These are phyloP conservation scores for Parus major DNA, from an alignment of 2,113 vertebrate species.

Conservation along the genomic window DNA sequence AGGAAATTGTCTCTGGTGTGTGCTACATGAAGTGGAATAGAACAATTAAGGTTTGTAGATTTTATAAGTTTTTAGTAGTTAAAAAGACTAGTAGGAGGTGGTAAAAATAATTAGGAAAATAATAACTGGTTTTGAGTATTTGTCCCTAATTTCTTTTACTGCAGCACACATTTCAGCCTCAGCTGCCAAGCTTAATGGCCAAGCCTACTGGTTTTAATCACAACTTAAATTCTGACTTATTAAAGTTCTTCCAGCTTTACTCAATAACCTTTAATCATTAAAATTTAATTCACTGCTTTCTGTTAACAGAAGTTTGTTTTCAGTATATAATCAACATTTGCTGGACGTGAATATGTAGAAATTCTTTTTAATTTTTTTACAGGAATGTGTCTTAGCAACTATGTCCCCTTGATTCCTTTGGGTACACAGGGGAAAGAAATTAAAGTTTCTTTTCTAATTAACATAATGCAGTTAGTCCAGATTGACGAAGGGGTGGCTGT, in stretches of 20 bases:
- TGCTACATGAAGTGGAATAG: background rate
- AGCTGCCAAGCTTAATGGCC: background rate
- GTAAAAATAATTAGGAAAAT: constrained; percentile 25
- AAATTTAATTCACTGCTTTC: background rate
- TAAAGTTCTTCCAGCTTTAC: background rate
- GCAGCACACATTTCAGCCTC: background rate
- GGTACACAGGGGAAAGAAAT: constrained; percentile 12
- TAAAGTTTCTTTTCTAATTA: constrained; percentile 60
- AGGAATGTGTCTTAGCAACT: constrained; percentile 32
- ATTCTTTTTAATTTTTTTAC: background rate
- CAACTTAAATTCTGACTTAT: constrained; percentile 23
- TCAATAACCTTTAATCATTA: constrained; percentile 6
- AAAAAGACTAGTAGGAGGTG: background rate
- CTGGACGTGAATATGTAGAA: background rate
- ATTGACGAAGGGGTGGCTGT: constrained; percentile 19
- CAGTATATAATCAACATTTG: background rate
- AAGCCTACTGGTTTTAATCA: constrained; percentile 16
- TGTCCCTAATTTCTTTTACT: background rate
- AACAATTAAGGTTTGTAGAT: background rate
- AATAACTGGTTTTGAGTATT: background rate
- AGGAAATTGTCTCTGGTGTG: background rate
- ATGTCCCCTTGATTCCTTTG: background rate
- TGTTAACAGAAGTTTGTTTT: background rate
- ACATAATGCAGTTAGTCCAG: constrained; percentile 17
- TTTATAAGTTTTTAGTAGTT: background rate